Evolutionary conservation across 2,113 vertebrate species (phyloP).

Genomic region (Dipodomys merriami): DNA sequence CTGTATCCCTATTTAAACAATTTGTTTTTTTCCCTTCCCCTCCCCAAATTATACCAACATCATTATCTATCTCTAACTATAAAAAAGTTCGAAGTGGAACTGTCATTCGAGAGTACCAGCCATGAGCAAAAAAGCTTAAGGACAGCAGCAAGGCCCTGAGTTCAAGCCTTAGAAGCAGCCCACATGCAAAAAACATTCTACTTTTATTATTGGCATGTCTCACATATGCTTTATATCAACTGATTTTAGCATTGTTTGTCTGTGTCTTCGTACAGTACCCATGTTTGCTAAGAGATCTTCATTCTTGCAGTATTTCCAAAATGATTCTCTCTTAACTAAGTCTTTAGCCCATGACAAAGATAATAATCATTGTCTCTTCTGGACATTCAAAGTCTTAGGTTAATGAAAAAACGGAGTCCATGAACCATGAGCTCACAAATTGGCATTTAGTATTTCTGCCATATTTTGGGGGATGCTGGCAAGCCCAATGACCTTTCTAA

Average conservation of each 20-base stretch:
- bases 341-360: not conserved
- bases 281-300: not conserved
- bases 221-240: not conserved
- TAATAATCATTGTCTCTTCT: accelerated
- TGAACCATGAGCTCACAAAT: not conserved
- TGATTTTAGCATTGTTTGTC: not conserved
- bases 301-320: not conserved
- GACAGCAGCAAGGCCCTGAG: too few species aligned
- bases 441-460: not conserved
- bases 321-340: not conserved
- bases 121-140: too few species aligned
- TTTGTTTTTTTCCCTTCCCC: too few species aligned
- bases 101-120: too few species aligned
- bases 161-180: too few species aligned
- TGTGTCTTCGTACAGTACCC: not conserved
- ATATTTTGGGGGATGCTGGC: too few species aligned
- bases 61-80: too few species aligned
- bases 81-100: too few species aligned
- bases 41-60: too few species aligned
- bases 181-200: not conserved
- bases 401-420: not conserved
- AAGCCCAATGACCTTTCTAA: not conserved
- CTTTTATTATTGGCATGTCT: not conserved
- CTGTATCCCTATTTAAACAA: too few species aligned
- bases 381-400: accelerated